Evolutionary conservation across 2,797 vertebrate genomes (phyloP).

Genomic region (Myotis findleyi): DNA sequence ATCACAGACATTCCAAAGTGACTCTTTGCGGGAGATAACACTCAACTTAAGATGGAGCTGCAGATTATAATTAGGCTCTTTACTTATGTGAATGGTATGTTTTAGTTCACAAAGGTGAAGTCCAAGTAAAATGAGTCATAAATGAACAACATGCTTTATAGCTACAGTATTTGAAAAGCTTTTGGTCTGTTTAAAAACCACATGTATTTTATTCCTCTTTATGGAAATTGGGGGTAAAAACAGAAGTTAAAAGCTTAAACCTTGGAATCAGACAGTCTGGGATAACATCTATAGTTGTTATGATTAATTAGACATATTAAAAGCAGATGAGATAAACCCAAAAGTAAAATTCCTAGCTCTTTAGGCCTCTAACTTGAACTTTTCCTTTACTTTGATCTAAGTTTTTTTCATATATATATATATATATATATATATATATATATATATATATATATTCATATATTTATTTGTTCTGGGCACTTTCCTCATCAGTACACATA

Average conservation of each 20-base stretch:
- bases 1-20: not conserved
- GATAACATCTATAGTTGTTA: not conserved
- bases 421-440: not conserved
- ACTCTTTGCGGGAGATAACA: not conserved
- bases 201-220: not conserved
- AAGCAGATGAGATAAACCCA: not conserved
- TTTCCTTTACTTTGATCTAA: constrained; percentile 10
- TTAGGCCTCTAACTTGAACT: not conserved
- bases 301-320: constrained; percentile 6
- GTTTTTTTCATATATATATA: not conserved
- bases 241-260: constrained; percentile 2
- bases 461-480: not conserved
- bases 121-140: not conserved
- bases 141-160: constrained; percentile 35
- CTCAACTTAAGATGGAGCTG: not conserved
- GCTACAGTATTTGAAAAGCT: constrained; percentile 12
- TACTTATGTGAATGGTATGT: not conserved
- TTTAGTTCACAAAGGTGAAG: not conserved
- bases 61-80: not conserved
- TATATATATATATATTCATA: not conserved
- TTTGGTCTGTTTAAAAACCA: constrained; percentile 35
- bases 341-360: constrained; percentile 17
- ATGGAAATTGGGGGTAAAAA: constrained; percentile 2
- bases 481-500: not conserved
- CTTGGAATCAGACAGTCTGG: not conserved